Percentiles rank a stretch among this genome's conserved stretches.
Evolutionary conservation across 2,797 vertebrate genomes (phyloP).

Genomic region (Scyliorhinus canicula): DNA sequence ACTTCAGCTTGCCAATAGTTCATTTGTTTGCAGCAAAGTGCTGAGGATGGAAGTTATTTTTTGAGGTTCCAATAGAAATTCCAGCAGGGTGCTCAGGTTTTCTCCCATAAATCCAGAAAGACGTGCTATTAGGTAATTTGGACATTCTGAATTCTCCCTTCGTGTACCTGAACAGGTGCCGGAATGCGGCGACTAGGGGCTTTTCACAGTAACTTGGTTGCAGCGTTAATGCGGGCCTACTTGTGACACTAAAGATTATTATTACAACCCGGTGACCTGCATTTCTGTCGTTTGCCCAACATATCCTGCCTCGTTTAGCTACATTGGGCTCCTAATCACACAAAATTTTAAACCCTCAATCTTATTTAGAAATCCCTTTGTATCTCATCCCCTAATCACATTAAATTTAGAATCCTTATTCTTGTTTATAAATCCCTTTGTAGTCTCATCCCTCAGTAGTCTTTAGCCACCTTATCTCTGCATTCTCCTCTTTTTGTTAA

Average conservation of each 20-base stretch:
- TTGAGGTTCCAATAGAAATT: background rate
- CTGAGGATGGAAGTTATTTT: background rate
- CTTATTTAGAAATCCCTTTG: too few species aligned
- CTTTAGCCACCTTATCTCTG: background rate
- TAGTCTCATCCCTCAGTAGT: background rate
- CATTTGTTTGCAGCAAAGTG: background rate
- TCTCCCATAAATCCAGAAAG: too few species aligned
- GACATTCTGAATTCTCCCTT: too few species aligned
- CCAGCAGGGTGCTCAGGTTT: background rate
- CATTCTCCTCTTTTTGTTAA: background rate
- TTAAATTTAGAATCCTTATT: background rate
- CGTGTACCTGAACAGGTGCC: too few species aligned
- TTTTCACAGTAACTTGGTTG: too few species aligned
- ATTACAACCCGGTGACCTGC: background rate
- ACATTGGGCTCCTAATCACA: background rate
- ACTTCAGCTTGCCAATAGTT: background rate
- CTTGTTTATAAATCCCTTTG: background rate
- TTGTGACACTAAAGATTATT: too few species aligned
- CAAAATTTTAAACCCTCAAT: background rate
- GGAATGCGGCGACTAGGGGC: too few species aligned
- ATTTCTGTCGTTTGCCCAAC: background rate
- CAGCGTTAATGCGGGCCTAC: too few species aligned
- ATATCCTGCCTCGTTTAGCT: too few species aligned
- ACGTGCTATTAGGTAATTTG: too few species aligned
- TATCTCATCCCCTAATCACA: background rate